Evolutionary conservation across 2,888 invertebrate species (phyloP).

Genomic region (Oxytorus armatus): DNA sequence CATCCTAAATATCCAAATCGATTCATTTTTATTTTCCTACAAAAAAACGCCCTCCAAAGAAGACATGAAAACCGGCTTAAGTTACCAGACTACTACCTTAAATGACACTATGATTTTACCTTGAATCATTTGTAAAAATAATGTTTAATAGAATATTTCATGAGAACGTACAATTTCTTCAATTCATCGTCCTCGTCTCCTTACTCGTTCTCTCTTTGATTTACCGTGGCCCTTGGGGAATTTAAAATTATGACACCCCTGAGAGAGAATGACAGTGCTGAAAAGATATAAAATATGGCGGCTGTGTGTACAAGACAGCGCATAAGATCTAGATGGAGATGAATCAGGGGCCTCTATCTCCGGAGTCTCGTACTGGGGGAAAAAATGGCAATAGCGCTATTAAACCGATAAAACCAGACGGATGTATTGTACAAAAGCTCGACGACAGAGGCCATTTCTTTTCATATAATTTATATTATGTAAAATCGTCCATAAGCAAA

Average conservation of each 20-base stretch:
- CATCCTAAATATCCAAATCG: no score
- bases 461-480: slow-evolving; percentile 30
- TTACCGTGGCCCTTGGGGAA: slow-evolving; percentile 72
- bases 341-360: slow-evolving; percentile 13
- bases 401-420: slow-evolving; percentile 19
- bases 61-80: no score
- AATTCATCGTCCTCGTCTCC: slow-evolving; percentile 15
- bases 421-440: slow-evolving; percentile 16
- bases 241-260: slow-evolving; percentile 75
- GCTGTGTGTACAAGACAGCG: slow-evolving; percentile 6
- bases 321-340: slow-evolving; percentile 17
- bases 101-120: no score
- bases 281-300: slow-evolving; percentile 38
- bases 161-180: slow-evolving; percentile 17
- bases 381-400: slow-evolving; percentile 8
- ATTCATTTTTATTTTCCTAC: no score
- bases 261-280: slow-evolving; percentile 60
- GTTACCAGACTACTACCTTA: no score
- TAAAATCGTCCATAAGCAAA: slow-evolving; percentile 17
- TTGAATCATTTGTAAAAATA: no score
- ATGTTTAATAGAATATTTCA: neutral
- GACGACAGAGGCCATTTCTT: slow-evolving; percentile 21
- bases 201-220: slow-evolving; percentile 69
- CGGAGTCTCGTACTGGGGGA: neutral
- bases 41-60: no score